Percentiles rank a stretch among this genome's conserved stretches.
Evolutionary conservation across 1,140 invertebrate genomes (phyloP).

Genomic region (Leptinotarsa defecta): DNA sequence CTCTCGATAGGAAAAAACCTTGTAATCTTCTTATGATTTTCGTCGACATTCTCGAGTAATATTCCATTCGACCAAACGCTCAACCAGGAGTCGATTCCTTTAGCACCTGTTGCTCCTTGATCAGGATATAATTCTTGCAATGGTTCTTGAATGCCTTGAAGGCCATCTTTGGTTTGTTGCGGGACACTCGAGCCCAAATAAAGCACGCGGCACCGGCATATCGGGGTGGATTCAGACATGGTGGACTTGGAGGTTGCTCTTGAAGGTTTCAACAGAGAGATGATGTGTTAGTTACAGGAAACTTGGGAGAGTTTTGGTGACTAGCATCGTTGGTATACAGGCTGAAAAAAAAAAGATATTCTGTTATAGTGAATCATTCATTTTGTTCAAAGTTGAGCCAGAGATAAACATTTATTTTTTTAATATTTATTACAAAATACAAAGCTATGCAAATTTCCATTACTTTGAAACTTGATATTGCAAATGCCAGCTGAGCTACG

Average conservation of each 20-base stretch:
- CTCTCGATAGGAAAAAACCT: constrained; percentile 97
- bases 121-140: constrained; percentile 94
- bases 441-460: no score
- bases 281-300: not conserved
- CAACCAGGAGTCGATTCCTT: constrained; percentile 96
- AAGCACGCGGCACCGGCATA: constrained; percentile 94
- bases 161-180: constrained; percentile 94
- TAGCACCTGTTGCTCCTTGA: constrained; percentile 81
- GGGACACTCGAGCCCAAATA: constrained; percentile 97
- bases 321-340: not conserved
- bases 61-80: constrained; percentile 97
- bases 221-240: constrained; percentile 78
- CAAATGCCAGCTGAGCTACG: no score
- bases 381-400: no score
- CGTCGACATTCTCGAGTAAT: constrained; percentile 94
- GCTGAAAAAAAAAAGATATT: not conserved
- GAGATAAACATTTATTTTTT: no score
- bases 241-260: not conserved
- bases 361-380: no score
- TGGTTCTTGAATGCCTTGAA: constrained; percentile 97
- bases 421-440: no score
- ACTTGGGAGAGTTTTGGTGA: not conserved
- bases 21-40: constrained; percentile 91
- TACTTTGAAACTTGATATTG: no score
- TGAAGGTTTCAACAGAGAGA: not conserved